Evolutionary conservation across 2,888 invertebrate species (phyloP).

Genomic region (Spodoptera littoralis): DNA sequence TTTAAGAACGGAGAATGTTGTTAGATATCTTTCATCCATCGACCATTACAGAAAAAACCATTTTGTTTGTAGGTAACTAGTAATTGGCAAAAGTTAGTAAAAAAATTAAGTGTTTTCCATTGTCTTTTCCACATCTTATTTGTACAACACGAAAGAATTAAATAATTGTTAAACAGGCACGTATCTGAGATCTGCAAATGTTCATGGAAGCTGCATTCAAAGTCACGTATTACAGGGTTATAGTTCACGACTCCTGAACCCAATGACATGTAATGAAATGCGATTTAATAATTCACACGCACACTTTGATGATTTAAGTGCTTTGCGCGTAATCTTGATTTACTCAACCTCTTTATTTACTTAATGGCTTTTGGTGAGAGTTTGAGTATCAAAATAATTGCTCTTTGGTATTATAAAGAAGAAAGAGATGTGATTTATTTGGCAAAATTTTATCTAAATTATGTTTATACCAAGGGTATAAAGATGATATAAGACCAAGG

Average conservation of each 20-base stretch:
- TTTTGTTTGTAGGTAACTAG: no score
- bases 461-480: no score
- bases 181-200: conserved; percentile 12
- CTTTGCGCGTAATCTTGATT: conserved; percentile 8
- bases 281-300: conserved; percentile 21
- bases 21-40: no score
- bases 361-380: neutral
- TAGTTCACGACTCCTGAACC: conserved; percentile 28
- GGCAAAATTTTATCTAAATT: no score
- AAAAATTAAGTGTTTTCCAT: neutral
- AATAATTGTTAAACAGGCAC: no score
- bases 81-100: no score
- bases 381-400: neutral
- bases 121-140: neutral
- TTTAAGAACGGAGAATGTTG: no score
- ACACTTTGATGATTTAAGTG: conserved; percentile 25
- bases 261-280: conserved; percentile 38
- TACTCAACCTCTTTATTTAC: conserved; percentile 7
- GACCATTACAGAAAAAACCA: no score
- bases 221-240: conserved; percentile 33
- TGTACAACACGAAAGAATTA: conserved; percentile 1
- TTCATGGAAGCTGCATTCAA: conserved; percentile 23
- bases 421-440: no score
- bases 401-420: no score
- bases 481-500: no score